These are phyloP conservation scores for Craniophora ligustri DNA, from an alignment of 2,888 invertebrate genomes.

Conservation along the genomic window DNA sequence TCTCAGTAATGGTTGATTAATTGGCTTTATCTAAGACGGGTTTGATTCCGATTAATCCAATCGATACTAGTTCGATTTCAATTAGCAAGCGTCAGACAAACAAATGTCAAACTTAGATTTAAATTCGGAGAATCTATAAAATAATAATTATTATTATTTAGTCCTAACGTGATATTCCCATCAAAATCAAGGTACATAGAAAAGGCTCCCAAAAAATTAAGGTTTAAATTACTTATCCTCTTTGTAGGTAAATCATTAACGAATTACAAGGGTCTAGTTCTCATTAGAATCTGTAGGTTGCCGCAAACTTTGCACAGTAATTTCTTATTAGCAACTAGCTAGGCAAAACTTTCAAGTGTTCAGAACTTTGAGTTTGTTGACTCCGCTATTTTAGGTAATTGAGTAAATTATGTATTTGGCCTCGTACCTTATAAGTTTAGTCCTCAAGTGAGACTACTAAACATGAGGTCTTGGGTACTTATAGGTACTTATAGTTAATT, in stretches of 20 bases:
- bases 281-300: conserved; percentile 13
- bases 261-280: conserved; percentile 18
- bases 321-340: conserved; percentile 37
- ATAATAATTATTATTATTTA: too few relatives aligned
- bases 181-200: neutral
- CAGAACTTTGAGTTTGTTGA: conserved; percentile 20
- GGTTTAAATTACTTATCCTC: conserved; percentile 22
- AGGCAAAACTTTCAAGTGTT: conserved; percentile 26
- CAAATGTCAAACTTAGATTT: too few relatives aligned
- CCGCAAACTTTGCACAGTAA: conserved; percentile 12
- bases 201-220: conserved; percentile 20
- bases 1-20: too few relatives aligned
- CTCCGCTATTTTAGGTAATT: conserved; percentile 23
- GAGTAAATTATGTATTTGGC: conserved; percentile 1
- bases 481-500: too few relatives aligned
- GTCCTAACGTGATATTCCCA: too few relatives aligned
- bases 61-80: too few relatives aligned
- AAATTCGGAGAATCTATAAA: too few relatives aligned
- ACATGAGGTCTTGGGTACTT: too few relatives aligned
- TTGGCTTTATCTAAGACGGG: too few relatives aligned
- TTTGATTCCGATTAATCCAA: too few relatives aligned
- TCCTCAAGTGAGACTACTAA: too few relatives aligned
- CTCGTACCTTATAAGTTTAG: neutral
- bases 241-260: conserved; percentile 28
- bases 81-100: too few relatives aligned